Base-by-base conservation (phyloP, 2,113 vertebrate species). In the Pogonocichla stellata region DNA sequence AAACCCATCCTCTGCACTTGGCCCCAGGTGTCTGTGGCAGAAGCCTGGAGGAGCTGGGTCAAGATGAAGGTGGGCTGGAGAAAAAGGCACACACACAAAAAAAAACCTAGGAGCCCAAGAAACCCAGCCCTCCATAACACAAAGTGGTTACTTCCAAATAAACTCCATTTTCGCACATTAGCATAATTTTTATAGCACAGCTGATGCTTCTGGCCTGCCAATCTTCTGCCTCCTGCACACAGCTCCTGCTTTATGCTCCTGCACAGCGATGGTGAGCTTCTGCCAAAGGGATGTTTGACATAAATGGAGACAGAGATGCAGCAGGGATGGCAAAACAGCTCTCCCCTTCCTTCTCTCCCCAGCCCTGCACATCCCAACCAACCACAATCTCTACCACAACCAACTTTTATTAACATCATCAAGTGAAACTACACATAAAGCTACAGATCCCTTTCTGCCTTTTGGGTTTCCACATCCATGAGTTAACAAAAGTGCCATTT, bases 131-230 rank as follows among this genome's bases (percentile, higher is more conserved):
- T 80, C 25, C 17, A 6, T 26, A 62, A 90, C 0, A 0, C 26
- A 22, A 64, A 82, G 38, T 42, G 14, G 6, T 57, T 80, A 56
- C 86, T 96, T 90, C 23, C 38, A 82, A 83, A 91, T 61, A 84
- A 94, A 74, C 11, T 57, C 25, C 6, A 31, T 83, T 83, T 83
- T 75, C 74, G 2, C 47, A 53, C 6, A 80, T 93, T 83, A 92
- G 8, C 78, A 82, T 92, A 83, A 43, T 70, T 94, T 93, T 93
- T 90, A 79, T 80, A 88, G 28, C 73, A 78, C 75, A 93, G 75
- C 71, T 90, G 90, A 93, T 93, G 57, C 28, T 93, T 74, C 75
- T 65, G 67, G 38, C 48, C 72, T 90, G 91, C 57, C 86, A 92
- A 0, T 86, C 75, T 79, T 78, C 75, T 91, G 66, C 85, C 36